These are phyloP conservation scores for Adoxophyes honmai DNA, from an alignment of 1,140 invertebrate species.

Conservation along the genomic window DNA sequence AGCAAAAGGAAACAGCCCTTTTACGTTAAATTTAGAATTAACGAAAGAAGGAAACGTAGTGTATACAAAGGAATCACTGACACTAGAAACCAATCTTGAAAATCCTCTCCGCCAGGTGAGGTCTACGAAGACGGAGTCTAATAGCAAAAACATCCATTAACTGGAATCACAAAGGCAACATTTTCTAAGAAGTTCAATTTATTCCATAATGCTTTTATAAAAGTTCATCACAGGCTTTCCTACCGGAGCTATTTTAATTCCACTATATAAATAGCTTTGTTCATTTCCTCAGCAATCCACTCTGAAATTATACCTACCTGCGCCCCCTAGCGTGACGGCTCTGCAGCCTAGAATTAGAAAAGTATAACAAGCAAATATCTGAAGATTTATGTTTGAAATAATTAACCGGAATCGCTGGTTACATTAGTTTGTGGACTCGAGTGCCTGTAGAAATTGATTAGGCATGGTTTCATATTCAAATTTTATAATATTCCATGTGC, in stretches of 20 bases:
- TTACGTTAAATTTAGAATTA: too few species aligned
- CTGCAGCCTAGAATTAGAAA: conserved; percentile 49
- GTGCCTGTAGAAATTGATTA: conserved; percentile 16
- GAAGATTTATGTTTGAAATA: conserved; percentile 51
- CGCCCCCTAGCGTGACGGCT: conserved; percentile 45
- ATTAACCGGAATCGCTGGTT: conserved; percentile 37
- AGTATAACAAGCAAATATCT: conserved; percentile 55
- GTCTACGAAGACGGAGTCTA: too few species aligned
- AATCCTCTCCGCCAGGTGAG: too few species aligned
- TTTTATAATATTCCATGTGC: neutral
- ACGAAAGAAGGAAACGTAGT: too few species aligned
- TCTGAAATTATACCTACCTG: conserved; percentile 37
- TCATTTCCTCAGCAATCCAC: conserved; percentile 36
- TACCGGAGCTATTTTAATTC: conserved; percentile 25
- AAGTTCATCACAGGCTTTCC: conserved; percentile 2
- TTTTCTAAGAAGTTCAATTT: conserved; percentile 15
- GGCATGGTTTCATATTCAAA: neutral
- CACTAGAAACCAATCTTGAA: too few species aligned
- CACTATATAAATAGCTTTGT: conserved; percentile 30
- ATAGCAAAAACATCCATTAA: neutral
- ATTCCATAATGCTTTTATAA: conserved; percentile 13
- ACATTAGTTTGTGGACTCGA: conserved; percentile 16
- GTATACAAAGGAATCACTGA: too few species aligned
- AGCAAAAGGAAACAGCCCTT: too few species aligned
- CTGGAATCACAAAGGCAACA: conserved; percentile 7